Conservation (phyloP, 92 coral and sea anemone species). For the Virgularia gustaviana region DNA sequence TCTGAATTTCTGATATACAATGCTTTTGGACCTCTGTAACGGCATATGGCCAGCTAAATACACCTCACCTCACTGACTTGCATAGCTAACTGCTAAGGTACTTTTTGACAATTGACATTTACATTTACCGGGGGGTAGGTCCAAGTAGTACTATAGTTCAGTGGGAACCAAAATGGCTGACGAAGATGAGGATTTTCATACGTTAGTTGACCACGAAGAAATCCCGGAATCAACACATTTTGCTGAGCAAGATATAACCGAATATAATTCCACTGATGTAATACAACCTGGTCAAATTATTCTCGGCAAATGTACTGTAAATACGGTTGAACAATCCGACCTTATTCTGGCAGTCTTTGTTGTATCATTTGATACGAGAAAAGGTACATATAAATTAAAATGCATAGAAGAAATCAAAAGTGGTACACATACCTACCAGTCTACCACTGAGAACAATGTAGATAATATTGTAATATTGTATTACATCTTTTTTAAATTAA, state of each 20-base stretch:
- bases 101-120: background rate
- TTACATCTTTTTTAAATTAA: too few species aligned
- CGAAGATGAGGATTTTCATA: slow-evolving; percentile 69
- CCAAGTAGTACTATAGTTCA: background rate
- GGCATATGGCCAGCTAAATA: too few species aligned
- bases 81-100: background rate
- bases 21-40: too few species aligned
- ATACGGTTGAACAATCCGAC: slow-evolving; percentile 45
- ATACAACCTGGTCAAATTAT: slow-evolving; percentile 26
- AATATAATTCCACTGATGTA: slow-evolving; percentile 34
- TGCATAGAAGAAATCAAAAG: too few species aligned
- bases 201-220: slow-evolving; percentile 83
- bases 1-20: too few species aligned
- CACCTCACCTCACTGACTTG: too few species aligned
- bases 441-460: too few species aligned
- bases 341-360: slow-evolving; percentile 88
- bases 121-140: background rate
- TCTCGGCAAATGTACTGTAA: slow-evolving; percentile 8
- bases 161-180: slow-evolving; percentile 43
- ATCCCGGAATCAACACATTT: slow-evolving; percentile 71
- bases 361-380: slow-evolving; percentile 92
- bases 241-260: slow-evolving; percentile 49
- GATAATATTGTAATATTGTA: too few species aligned
- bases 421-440: too few species aligned
- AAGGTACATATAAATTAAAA: too few species aligned